Evolutionary conservation across 2,113 vertebrate genomes (phyloP), one percentile per base, ranked within the genome.

Genomic region (Pleuronectes platessa): DNA sequence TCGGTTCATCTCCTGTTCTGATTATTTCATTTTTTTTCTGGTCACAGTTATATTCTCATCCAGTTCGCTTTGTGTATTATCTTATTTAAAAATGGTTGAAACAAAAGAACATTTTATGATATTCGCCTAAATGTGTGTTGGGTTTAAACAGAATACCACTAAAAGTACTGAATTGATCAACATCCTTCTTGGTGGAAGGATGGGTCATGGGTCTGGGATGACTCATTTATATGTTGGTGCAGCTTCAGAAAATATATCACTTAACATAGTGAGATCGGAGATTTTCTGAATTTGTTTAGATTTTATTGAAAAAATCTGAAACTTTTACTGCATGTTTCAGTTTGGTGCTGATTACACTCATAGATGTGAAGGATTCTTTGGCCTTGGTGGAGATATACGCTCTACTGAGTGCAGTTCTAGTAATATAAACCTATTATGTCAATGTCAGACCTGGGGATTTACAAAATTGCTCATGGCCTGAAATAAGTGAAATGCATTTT

Each of bases 41-140:
- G 20, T 54, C 51, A 23, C 53, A 77, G 20, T 61, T 77, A 58
- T 13, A 55, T 18, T 51, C 10, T 59, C 35, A 66, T 59, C 23
- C 14, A 67, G 18, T 23, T 58, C 45, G 37, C 5, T 40, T 17
- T 42, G 4, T 42, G 20, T 61, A 26, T 61, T 61, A 26, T 56
- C 26, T 60, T 64, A n/a, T 42, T 51, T 59, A 26, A 69, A 64
- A 54, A 45, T 2, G 2, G 3, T 20, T 8, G 0, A 55, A 68
- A 45, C 18, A 24, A 9, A 49, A 54, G 11, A 53, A 21, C 21
- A 26, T 18, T 27, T 2, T 3, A 51, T 23, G 1, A 62, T 56
- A 26, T 55, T 51, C 3, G 6, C 18, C 51, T 9, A 53, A 53
- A 15, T 47, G 14, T 47, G 17, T 47, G 14, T 47, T 47, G 45